Evolutionary conservation across 2,888 invertebrate species (phyloP), one percentile per base, ranked within the genome.

Genomic region (Tetheella fluctuosa): DNA sequence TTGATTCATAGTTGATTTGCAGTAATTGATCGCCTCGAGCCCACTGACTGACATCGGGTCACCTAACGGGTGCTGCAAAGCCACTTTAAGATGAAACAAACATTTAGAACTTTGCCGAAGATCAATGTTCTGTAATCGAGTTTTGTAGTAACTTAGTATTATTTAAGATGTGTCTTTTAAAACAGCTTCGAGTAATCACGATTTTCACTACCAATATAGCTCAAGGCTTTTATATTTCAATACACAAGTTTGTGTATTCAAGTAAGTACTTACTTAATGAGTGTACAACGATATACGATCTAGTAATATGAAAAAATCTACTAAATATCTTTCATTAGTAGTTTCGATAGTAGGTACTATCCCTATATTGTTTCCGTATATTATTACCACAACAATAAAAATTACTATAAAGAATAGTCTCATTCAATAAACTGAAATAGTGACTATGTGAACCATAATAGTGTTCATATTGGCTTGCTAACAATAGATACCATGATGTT

Each of bases 21-120:
- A 80, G 85, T 87, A 86, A 87, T 86, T 86, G 86, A 86, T 85
- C 84, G 84, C 85, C 75, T 68, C 74, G 73, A 82, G 87, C 76
- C 73, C 61, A 65, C 70, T 64, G 65, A 68, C 63, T 66, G 65
- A 71, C 74, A 71, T 64, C 70, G 64, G 77, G 69, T 64, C 69
- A 69, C 68, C 61, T 67, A 67, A 60, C 20, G 60, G 64, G 63
- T 66, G 64, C 59, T 53, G 54, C 58, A 59, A 52, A 57, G 53
- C 53, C 57, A 59, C 59, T 56, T 59, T 56, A 25, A 61, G 59
- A 69, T 65, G 68, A 69, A 68, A 71, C 67, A 65, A 76, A 68
- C 67, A 54, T 64, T 52, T 57, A 17, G 25, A 55, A 34, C 28
- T 34, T 42, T 53, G 39, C n/a, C 42, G 23, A 52, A 48, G 28